Percentiles rank a stretch among this genome's conserved stretches.
Evolutionary conservation across 2,113 vertebrate species (phyloP).

Genomic region (Cavia aperea): DNA sequence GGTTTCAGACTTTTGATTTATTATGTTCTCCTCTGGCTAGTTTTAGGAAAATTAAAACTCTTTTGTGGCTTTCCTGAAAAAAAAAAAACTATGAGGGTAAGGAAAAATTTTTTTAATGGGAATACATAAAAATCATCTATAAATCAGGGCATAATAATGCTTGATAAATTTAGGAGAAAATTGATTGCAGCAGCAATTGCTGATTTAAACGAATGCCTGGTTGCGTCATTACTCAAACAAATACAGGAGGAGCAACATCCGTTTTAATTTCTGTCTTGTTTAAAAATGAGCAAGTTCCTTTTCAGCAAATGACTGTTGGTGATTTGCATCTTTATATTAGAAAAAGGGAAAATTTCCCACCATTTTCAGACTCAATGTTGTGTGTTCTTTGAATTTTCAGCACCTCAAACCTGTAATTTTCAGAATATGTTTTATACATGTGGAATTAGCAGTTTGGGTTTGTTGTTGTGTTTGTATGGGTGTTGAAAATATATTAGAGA

Average conservation of each 20-base stretch:
- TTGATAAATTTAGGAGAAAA: constrained; percentile 66
- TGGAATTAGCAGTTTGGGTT: constrained; percentile 43
- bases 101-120: constrained; percentile 37
- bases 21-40: constrained; percentile 35
- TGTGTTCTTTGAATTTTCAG: constrained; percentile 45
- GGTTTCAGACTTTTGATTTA: constrained; percentile 45
- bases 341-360: constrained; percentile 42
- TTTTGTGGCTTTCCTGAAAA: constrained; percentile 53
- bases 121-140: constrained; percentile 62
- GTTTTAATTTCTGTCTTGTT: constrained; percentile 70
- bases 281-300: constrained; percentile 64
- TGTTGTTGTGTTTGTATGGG: constrained; percentile 37
- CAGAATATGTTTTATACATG: constrained; percentile 52
- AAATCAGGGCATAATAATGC: constrained; percentile 59
- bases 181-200: constrained; percentile 56
- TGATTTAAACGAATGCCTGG: constrained; percentile 63
- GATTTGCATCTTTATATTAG: constrained; percentile 57
- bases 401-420: constrained; percentile 61
- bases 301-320: constrained; percentile 60
- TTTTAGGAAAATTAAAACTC: constrained; percentile 60
- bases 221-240: constrained; percentile 63
- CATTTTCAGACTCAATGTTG: constrained; percentile 40
- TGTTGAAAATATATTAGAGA: neutral
- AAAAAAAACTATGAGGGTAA: constrained; percentile 34
- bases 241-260: constrained; percentile 48